Base-by-base conservation (phyloP, 1,140 invertebrate genomes). In the Ostrea edulis region DNA sequence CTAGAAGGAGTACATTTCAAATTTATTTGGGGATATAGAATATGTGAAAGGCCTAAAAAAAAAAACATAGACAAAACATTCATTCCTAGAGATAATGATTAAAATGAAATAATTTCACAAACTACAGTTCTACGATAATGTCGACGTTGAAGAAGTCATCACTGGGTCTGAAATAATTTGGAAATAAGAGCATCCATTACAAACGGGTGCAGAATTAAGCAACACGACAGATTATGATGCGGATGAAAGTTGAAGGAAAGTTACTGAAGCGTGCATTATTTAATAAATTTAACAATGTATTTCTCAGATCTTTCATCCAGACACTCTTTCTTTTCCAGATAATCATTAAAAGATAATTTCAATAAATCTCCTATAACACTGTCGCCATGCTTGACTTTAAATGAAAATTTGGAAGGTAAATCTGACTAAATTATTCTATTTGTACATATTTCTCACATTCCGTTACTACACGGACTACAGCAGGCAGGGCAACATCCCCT, bases 361-460 rank as follows among this genome's bases (percentile, higher is more conserved):
- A 77, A 77, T 77, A 77, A 77, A 77, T 77, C 68, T 77, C 68
- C 29, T 11, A 77, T 77, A 77, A 29, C 29, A 25, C 68, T 35
- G 68, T 77, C 68, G 68, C 68, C 68, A 77, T 14, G 29, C 68
- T 77, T 77, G 68, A 71, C 68, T 71, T 71, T 71, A 11, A 71
- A 71, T 35, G 22, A 77, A 17, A 77, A 35, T 14, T 35, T 25
- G 29, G 68, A 77, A 77, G 12, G 22, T 25, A 29, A 77, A 77
- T 35, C 29, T 25, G 68, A 35, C 68, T 77, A 17, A 29, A 35
- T 17, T 77, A 77, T 77, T 77, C 68, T 25, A 29, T 77, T 77
- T 77, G 25, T 77, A 77, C 68, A 77, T 77, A 77, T 77, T 77
- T 77, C 68, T 77, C 68, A 77, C 68, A 77, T 77, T 77, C 68